phyloP scores from a whole-genome alignment of 2,797 vertebrate species.

The Alfaro cultratus region DNA sequence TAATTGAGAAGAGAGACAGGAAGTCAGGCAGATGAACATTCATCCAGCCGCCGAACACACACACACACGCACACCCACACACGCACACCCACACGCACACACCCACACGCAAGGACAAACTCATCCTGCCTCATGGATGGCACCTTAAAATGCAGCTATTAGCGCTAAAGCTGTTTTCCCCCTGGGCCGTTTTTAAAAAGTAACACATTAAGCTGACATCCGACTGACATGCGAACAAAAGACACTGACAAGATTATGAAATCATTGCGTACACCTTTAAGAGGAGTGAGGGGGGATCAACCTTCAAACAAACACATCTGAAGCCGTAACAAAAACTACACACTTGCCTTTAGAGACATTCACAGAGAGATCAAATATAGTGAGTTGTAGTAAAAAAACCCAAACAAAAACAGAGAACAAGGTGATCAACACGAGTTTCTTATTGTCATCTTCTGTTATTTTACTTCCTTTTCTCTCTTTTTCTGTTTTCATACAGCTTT shows the following conservation, averaged over 20 bases:
- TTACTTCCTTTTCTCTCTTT: neutral
- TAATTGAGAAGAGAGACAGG: conserved; percentile 50
- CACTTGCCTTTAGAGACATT: neutral
- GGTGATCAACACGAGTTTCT: neutral
- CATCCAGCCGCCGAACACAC: neutral
- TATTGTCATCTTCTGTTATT: neutral
- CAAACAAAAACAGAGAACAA: neutral
- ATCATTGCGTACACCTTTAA: conserved; percentile 32
- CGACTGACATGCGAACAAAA: conserved; percentile 45
- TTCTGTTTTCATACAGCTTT: neutral
- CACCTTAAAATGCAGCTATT: conserved; percentile 27
- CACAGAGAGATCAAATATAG: conserved; percentile 6
- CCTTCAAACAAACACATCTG: conserved; percentile 4
- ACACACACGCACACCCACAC: neutral
- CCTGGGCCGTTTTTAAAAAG: conserved; percentile 27
- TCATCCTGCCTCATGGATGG: conserved; percentile 3
- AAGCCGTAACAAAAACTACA: neutral
- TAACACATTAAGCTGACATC: conserved; percentile 46
- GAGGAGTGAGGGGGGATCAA: neutral
- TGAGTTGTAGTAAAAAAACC: neutral
- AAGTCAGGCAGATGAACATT: conserved; percentile 21
- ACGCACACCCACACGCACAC: neutral
- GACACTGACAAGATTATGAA: conserved; percentile 40
- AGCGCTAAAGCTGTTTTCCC: conserved; percentile 19
- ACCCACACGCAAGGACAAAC: neutral